phyloP scores from a whole-genome alignment of 2,888 invertebrate genomes.

The Polymixis flavicincta region DNA sequence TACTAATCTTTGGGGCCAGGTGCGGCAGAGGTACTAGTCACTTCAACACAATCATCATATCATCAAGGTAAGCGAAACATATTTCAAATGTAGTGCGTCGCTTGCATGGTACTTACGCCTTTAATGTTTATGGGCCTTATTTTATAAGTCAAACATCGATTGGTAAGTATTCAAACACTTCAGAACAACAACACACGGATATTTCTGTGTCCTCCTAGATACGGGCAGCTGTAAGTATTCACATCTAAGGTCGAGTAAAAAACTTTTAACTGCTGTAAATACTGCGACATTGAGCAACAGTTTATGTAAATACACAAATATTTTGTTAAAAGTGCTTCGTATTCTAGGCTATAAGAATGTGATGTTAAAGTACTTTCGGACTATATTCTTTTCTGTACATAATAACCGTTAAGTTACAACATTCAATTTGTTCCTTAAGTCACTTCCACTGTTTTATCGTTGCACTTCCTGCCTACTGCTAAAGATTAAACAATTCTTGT shows the following conservation, averaged over 20 bases:
- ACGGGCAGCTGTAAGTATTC: conserved; percentile 68
- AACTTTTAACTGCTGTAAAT: conserved; percentile 84
- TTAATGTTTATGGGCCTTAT: conserved; percentile 57
- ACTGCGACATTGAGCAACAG: conserved; percentile 73
- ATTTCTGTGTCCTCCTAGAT: conserved; percentile 30
- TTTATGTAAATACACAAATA: conserved; percentile 73
- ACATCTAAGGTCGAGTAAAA: conserved; percentile 54
- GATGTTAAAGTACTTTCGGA: conserved; percentile 40
- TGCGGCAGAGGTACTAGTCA: conserved; percentile 81
- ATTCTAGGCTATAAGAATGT: conserved; percentile 66
- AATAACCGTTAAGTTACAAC: conserved; percentile 28
- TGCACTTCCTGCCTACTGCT: conserved; percentile 22
- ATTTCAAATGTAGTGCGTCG: conserved; percentile 71
- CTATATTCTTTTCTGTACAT: conserved; percentile 44
- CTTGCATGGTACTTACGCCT: conserved; percentile 74
- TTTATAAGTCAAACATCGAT: conserved; percentile 52
- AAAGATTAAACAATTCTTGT: not conserved
- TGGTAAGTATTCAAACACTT: conserved; percentile 78
- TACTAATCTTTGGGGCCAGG: conserved; percentile 88
- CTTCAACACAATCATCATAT: conserved; percentile 72
- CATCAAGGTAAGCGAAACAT: conserved; percentile 82
- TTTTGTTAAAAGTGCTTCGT: conserved; percentile 73
- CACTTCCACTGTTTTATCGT: conserved; percentile 10
- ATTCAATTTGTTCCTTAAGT: conserved; percentile 28
- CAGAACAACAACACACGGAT: conserved; percentile 59